Base-by-base conservation (phyloP, 2,888 invertebrate genomes). In the Tetrapedia diversipes region DNA sequence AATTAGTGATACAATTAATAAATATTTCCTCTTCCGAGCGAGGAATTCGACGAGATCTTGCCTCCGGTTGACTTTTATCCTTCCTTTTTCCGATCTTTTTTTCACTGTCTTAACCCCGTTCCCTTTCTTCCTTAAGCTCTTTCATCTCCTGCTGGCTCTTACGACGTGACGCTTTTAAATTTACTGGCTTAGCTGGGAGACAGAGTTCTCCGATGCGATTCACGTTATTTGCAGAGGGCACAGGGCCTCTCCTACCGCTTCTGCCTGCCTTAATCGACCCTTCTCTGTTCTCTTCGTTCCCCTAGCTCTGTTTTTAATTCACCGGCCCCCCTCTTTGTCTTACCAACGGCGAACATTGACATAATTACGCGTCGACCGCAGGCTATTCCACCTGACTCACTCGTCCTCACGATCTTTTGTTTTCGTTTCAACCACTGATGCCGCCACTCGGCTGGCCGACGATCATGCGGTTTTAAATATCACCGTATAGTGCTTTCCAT, bases 361-460 rank as follows among this genome's bases (percentile, higher is more conserved):
- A 91, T 90, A 90, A 91, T 91, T 91, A 88, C 88, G 85, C 81
- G 86, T 81, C 77, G 82, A 81, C 83, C 81, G 72, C 83, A 87
- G 88, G 87, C 87, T 86, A 84, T 84, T 86, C 82, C 87, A 87
- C 87, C 86, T 86, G 87, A 88, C 87, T 89, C 90, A 90, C 87
- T 88, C 87, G 86, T 86, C 86, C 84, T 86, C 83, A 67, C 84
- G 86, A 86, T 87, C 87, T 90, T 88, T 89, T 88, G 86, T 89
- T 82, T 82, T 82, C 79, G 69, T 73, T 79, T 69, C 32, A 56
- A 43, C n/a, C 51, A 53, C 59, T 51, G 73, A 78, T 71, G 71
- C 56, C 45, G 71, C 56, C 45, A 43, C 70, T 66, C 73, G 59
- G 74, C 54, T 32, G 47, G 45, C 37, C 27, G 24, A 4, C 77